phyloP scores from a whole-genome alignment of 1,140 invertebrate genomes.

The Mercenaria mercenaria region DNA sequence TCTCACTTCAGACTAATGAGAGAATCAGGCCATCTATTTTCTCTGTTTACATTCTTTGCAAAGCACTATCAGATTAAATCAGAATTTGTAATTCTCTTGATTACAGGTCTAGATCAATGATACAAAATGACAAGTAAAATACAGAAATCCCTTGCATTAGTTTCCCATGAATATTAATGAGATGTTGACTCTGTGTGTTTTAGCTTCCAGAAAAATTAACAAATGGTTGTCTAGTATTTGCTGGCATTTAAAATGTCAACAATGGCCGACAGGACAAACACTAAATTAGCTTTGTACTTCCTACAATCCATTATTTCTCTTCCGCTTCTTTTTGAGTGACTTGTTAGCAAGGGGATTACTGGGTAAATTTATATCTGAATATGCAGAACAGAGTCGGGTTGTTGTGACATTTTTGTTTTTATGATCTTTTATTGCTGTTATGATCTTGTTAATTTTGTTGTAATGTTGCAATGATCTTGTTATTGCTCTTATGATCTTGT shows the following conservation, averaged over 20 bases:
- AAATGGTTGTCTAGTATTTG: neutral
- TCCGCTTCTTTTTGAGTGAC: too few relatives aligned
- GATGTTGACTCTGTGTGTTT: neutral
- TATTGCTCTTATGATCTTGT: too few relatives aligned
- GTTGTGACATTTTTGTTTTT: too few relatives aligned
- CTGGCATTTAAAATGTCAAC: neutral
- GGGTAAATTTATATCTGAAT: too few relatives aligned
- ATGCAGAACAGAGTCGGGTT: too few relatives aligned
- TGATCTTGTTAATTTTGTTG: too few relatives aligned
- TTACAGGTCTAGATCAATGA: too few relatives aligned
- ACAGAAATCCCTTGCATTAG: neutral
- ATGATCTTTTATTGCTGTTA: too few relatives aligned
- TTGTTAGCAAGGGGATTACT: too few relatives aligned
- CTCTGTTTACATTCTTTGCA: too few relatives aligned
- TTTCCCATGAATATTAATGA: constrained; percentile 25
- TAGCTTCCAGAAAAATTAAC: neutral
- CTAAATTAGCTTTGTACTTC: neutral
- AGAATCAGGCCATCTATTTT: too few relatives aligned
- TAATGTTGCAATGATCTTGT: too few relatives aligned
- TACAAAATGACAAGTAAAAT: constrained; percentile 9
- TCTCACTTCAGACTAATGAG: neutral
- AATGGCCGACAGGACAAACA: neutral
- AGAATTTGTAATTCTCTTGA: neutral
- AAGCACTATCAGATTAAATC: neutral
- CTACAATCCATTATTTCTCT: neutral